Evolutionary conservation across 2,113 vertebrate genomes (phyloP).

Genomic region (Arizona elegans): DNA sequence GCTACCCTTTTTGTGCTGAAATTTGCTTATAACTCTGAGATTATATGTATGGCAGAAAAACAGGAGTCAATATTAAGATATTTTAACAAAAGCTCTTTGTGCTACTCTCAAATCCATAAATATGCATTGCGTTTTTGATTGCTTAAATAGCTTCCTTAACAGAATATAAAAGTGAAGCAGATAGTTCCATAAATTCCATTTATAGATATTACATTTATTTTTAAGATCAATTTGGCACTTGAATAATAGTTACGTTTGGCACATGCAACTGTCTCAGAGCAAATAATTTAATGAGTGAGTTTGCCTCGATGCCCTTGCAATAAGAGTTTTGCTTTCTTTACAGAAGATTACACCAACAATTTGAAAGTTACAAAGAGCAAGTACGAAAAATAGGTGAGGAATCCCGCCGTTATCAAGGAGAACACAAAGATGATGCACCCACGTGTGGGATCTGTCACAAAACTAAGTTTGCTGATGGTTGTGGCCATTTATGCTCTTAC

Average conservation of each 20-base stretch:
- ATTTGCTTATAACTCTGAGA: not conserved
- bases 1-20: not conserved
- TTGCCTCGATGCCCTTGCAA: conserved; percentile 34
- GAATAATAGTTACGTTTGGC: conserved; percentile 1
- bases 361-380: conserved; percentile 99
- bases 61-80: not conserved
- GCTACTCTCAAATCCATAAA: not conserved
- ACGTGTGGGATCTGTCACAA: conserved; percentile 97
- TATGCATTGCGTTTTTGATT: not conserved
- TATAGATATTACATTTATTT: not conserved
- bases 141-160: not conserved
- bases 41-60: not conserved
- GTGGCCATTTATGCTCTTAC: conserved; percentile 96
- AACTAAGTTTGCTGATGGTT: conserved; percentile 97
- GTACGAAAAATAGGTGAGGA: conserved; percentile 95
- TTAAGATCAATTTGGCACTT: not conserved
- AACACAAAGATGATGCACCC: conserved; percentile 94
- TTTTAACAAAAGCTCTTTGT: not conserved
- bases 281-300: not conserved
- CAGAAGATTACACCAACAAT: conserved; percentile 98
- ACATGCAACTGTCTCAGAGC: not conserved
- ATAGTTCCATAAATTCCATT: not conserved
- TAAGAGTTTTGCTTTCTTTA: conserved; percentile 59
- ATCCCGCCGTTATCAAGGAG: conserved; percentile 87
- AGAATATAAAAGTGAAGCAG: conserved; percentile 1